Conservation (phyloP, 2,888 invertebrate species). For the Nomada ruficornis region DNA sequence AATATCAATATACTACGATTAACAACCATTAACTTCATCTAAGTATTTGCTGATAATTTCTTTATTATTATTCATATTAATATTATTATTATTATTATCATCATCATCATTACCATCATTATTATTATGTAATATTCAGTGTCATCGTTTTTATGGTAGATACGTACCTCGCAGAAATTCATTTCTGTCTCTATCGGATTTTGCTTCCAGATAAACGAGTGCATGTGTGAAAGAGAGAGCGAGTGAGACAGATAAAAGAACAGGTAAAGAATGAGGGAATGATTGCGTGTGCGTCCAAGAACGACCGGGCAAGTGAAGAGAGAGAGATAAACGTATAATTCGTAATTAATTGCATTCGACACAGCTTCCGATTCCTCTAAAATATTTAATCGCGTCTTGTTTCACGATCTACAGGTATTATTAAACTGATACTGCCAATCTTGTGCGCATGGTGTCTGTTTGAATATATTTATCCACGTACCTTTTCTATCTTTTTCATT, state of each 20-base stretch:
- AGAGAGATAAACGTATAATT: conserved; percentile 30
- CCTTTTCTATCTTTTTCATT: conserved; percentile 52
- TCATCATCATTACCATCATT: conserved; percentile 13
- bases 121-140: conserved; percentile 33
- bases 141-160: conserved; percentile 49
- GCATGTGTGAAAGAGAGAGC: conserved; percentile 8
- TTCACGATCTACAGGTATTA: conserved; percentile 57
- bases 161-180: conserved; percentile 53
- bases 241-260: background rate
- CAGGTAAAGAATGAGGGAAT: background rate
- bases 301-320: conserved; percentile 4
- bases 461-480: conserved; percentile 43
- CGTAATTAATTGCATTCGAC: conserved; percentile 56
- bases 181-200: conserved; percentile 48
- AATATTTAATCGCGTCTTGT: conserved; percentile 56
- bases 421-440: conserved; percentile 73
- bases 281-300: background rate
- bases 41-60: conserved; percentile 57
- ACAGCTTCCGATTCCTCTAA: conserved; percentile 57
- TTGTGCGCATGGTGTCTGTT: conserved; percentile 69
- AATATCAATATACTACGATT: conserved; percentile 27
- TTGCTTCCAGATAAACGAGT: conserved; percentile 33
- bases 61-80: conserved; percentile 37
- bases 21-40: conserved; percentile 48
- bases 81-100: conserved; percentile 10